These are phyloP conservation scores for Emydura subglobosa DNA, from an alignment of 2,113 vertebrate species.

Conservation along the genomic window DNA sequence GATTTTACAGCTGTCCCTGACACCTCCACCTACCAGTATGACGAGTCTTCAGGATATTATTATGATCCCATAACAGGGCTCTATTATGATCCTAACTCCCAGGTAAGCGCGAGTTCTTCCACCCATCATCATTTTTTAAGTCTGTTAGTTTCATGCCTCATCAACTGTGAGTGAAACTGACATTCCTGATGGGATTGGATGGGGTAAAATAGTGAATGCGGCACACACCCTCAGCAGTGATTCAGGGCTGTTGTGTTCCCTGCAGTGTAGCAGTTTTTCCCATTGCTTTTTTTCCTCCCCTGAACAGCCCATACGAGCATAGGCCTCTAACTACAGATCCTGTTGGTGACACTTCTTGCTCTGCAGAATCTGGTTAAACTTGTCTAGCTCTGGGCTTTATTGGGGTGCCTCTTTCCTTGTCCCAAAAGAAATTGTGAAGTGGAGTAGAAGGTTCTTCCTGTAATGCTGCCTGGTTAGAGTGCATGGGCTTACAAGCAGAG, in stretches of 20 bases:
- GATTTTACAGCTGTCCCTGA: constrained; percentile 88
- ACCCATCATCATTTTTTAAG: neutral
- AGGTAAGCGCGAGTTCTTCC: constrained; percentile 81
- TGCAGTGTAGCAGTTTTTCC: neutral
- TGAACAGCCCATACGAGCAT: neutral
- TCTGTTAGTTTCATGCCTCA: neutral
- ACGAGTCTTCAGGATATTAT: constrained; percentile 97
- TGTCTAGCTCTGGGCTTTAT: neutral
- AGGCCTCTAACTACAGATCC: neutral
- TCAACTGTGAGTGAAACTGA: neutral
- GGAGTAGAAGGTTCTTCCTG: neutral
- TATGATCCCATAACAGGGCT: constrained; percentile 95
- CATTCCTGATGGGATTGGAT: neutral
- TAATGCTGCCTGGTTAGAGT: neutral
- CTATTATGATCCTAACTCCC: constrained; percentile 96
- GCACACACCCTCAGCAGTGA: neutral
- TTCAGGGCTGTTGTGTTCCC: neutral
- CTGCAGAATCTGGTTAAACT: neutral
- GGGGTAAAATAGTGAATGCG: neutral
- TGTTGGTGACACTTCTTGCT: neutral
- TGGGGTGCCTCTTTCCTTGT: neutral
- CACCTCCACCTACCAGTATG: constrained; percentile 95
- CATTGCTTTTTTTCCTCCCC: neutral
- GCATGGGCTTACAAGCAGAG: neutral
- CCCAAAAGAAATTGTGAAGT: neutral